Percentiles rank a stretch among this genome's conserved stretches.
These are phyloP conservation scores for Phrynosoma blainvillii DNA, from an alignment of 2,113 vertebrate genomes.

Conservation along the genomic window DNA sequence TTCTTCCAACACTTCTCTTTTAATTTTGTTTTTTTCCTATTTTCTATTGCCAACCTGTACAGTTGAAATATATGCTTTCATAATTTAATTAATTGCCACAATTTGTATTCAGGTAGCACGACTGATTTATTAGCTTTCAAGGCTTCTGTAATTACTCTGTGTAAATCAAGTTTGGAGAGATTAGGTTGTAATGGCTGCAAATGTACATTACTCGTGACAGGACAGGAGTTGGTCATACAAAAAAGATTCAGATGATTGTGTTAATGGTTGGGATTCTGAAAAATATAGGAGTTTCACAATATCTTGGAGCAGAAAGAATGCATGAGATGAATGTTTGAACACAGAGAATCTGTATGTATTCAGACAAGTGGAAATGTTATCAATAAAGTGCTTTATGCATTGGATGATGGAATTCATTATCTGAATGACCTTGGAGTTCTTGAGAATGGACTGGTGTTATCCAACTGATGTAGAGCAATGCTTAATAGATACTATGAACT, in stretches of 20 bases:
- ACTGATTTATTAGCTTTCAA: constrained; percentile 59
- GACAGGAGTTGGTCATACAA: neutral
- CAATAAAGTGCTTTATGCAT: neutral
- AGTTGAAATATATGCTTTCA: constrained; percentile 39
- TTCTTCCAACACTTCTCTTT: neutral
- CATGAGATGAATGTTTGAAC: neutral
- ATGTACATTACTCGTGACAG: constrained; percentile 30
- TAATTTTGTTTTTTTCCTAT: constrained; percentile 21
- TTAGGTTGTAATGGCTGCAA: constrained; percentile 61
- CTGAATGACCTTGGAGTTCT: neutral
- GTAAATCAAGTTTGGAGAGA: constrained; percentile 64
- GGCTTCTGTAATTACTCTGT: constrained; percentile 63
- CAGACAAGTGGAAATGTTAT: neutral
- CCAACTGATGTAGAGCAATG: neutral
- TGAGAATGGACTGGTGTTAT: neutral
- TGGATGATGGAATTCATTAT: neutral
- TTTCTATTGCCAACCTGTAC: neutral
- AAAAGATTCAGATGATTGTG: constrained; percentile 26
- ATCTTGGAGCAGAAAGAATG: neutral
- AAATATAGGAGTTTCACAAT: neutral
- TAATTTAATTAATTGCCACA: constrained; percentile 56
- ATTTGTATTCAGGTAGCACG: constrained; percentile 64
- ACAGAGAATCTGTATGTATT: neutral
- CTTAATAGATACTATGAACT: neutral
- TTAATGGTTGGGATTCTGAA: neutral